Conservation (phyloP, 2,113 vertebrate genomes). For the Globicephala melas region DNA sequence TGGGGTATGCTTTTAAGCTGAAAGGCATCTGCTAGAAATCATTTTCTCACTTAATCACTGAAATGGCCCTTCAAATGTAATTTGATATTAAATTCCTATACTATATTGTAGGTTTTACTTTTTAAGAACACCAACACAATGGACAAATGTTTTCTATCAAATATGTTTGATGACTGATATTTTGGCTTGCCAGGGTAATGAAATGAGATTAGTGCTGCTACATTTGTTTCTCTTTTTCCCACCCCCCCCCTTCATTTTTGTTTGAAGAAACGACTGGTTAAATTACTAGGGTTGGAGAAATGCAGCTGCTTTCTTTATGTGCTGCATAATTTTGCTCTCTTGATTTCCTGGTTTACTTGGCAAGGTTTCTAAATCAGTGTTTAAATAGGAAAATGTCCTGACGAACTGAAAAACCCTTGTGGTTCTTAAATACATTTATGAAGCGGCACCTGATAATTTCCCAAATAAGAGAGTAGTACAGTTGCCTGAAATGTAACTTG, state of each 20-base stretch:
- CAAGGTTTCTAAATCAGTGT: constrained; percentile 75
- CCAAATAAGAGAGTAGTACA: constrained; percentile 58
- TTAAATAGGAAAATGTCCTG: constrained; percentile 75
- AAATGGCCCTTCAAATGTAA: constrained; percentile 67
- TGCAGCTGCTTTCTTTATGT: constrained; percentile 74
- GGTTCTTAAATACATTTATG: constrained; percentile 75
- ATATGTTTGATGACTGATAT: constrained; percentile 65
- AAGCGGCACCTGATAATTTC: constrained; percentile 70
- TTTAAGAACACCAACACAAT: constrained; percentile 64
- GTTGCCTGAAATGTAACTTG: constrained; percentile 35
- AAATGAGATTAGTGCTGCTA: constrained; percentile 72
- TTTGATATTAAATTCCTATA: constrained; percentile 66
- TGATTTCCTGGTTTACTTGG: constrained; percentile 75
- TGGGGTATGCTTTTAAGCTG: constrained; percentile 55
- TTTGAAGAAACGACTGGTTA: constrained; percentile 74
- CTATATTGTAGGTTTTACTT: constrained; percentile 63
- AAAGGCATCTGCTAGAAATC: constrained; percentile 67
- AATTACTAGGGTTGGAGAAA: constrained; percentile 63
- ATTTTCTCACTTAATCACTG: constrained; percentile 63
- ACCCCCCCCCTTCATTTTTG: constrained; percentile 7
- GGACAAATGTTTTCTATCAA: constrained; percentile 39
- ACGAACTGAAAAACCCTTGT: constrained; percentile 67
- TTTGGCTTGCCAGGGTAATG: constrained; percentile 55
- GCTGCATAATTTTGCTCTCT: constrained; percentile 70
- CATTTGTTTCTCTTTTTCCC: neutral